Evolutionary conservation across 2,797 vertebrate genomes (phyloP), one percentile per base, ranked within the genome.

Genomic region (Pipistrellus pygmaeus): DNA sequence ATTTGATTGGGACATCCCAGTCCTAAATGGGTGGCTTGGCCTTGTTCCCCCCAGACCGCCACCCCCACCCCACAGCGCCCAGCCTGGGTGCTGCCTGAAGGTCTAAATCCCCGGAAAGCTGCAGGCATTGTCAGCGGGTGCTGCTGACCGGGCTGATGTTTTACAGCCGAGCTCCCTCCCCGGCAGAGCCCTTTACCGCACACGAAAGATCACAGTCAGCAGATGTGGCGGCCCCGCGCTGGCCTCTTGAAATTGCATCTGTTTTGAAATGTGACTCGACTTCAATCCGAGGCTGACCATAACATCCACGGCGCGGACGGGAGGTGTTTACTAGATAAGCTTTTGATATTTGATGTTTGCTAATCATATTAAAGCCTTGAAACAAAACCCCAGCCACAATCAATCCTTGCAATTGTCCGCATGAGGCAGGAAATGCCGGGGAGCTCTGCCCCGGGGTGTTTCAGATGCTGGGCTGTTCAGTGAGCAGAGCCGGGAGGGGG

Each of bases 341-440:
- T 96, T 97, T 96, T 96, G 97, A 97, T 97, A 97, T 96, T 97
- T 96, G 96, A 97, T 96, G 96, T 97, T 96, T 80, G 68, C 92
- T 96, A 93, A 97, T 97, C 96, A 97, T 97, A 95, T 94, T 96
- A 96, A 96, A 95, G 81, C 87, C 95, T 93, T 96, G 96, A 97
- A 97, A 97, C 94, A 91, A 93, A 97, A 97, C 93, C 95, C 93
- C 72, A 12, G 93, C 94, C 57, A 93, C 84, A 94, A 96, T 95
- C 95, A 95, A 91, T 91, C 94, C 87, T 94, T 76, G 12, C 91
- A 84, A 77, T 89, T 85, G 91, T 93, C 60, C 72, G 87, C 80
- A 93, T 1, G 89, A 73, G 72, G 76, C 84, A 89, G 94, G 86
- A 95, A 91, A 76, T 6, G 1, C 76, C 15, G 0, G 5, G 12